Evolutionary conservation across 2,797 vertebrate genomes (phyloP).

Genomic region (Phrynocephalus guinanensis): DNA sequence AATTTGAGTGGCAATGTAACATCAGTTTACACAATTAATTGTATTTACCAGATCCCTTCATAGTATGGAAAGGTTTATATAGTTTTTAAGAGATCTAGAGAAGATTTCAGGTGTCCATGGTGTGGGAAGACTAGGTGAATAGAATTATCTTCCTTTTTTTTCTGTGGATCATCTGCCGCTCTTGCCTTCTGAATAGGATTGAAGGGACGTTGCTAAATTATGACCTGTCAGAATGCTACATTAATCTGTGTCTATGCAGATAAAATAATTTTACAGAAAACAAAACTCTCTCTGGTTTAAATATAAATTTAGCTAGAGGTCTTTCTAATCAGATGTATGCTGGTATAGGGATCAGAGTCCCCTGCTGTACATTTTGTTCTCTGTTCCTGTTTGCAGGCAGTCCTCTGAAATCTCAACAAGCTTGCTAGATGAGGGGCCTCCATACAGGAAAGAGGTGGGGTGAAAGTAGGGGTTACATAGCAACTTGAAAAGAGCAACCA

Average conservation of each 20-base stretch:
- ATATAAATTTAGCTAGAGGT: conserved; percentile 53
- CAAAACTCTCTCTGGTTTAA: conserved; percentile 51
- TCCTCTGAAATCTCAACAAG: conserved; percentile 68
- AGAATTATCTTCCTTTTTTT: background rate
- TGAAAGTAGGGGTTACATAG: conserved; percentile 66
- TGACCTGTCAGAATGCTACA: conserved; percentile 53
- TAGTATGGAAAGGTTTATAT: background rate
- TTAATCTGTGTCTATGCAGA: background rate
- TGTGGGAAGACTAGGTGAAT: background rate
- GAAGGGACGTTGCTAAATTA: conserved; percentile 73
- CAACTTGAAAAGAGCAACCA: conserved; percentile 63
- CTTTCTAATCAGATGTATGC: conserved; percentile 44
- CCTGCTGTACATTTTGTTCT: conserved; percentile 71
- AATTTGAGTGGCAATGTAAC: no score
- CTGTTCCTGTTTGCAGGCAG: conserved; percentile 70
- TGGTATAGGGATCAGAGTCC: conserved; percentile 66
- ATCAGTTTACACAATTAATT: background rate
- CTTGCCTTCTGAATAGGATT: background rate
- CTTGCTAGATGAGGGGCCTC: conserved; percentile 69
- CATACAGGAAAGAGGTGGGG: conserved; percentile 57
- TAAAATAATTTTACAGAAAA: conserved; percentile 46
- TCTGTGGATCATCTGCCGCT: conserved; percentile 17
- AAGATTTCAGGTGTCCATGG: background rate
- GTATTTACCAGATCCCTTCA: background rate
- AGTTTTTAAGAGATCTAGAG: background rate